Evolutionary conservation across 2,888 invertebrate genomes (phyloP), one percentile per base, ranked within the genome.

Genomic region (Myopa tessellatipennis): DNA sequence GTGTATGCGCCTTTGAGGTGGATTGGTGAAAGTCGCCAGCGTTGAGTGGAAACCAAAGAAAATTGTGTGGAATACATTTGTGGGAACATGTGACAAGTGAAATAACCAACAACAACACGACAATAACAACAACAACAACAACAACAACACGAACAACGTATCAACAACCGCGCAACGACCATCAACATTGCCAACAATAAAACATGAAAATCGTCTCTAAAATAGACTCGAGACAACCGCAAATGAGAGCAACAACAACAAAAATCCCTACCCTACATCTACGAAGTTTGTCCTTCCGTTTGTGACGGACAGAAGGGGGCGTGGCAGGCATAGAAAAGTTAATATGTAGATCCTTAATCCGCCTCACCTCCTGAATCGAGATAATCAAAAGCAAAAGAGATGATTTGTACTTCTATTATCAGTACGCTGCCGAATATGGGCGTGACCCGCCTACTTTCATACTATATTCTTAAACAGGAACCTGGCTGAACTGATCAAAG

Each of bases 171-270:
- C 55, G 63, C 34, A 65, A 65, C 61, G 10, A 26, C 65, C 12
- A 65, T 38, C 38, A 65, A 4, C 65, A 38, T 36, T 8, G 34
- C 34, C 65, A 38, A 14, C 73, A 58, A 69, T 34, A 55, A 75
- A 75, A 68, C 60, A 75, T 34, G 68, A 26, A 84, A 86, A 86
- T 86, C 87, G 88, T 87, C 86, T 85, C 87, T 84, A 86, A 88
- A 87, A 85, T 86, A 87, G 87, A 88, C 87, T 86, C 85, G 87
- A 85, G 86, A 83, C 84, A 85, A 85, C 87, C 87, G 81, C 88
- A 87, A 83, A 82, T 75, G 69, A 45, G n/a, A 73, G 45, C 70
- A 70, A 36, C 70, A 55, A 70, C 52, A 70, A 70, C 26, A 50
- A 45, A 40, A 69, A 69, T 18, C 26, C 6, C n/a, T 26, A 26